Percentiles rank a stretch among this genome's conserved stretches.
Evolutionary conservation across 2,888 invertebrate genomes (phyloP).

Genomic region (Ethmia dodecea): DNA sequence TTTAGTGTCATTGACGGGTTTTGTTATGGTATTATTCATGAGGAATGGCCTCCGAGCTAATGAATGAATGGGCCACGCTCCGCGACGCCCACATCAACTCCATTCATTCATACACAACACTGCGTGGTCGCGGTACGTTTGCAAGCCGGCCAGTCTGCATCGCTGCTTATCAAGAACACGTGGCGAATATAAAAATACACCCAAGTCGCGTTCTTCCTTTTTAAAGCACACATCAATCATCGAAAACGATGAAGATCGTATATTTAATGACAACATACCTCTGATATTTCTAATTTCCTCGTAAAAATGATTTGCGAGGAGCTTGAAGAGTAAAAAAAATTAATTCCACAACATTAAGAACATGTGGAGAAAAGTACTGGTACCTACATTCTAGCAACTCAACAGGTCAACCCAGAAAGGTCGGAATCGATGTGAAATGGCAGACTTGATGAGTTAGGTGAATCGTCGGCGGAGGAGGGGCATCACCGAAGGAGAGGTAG

Average conservation of each 20-base stretch:
- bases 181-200: too few species aligned
- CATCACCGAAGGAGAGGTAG: slow-evolving; percentile 34
- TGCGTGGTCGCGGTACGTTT: slow-evolving; percentile 54
- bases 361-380: too few species aligned
- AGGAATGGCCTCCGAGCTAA: slow-evolving; percentile 67
- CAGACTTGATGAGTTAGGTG: slow-evolving; percentile 48
- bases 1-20: slow-evolving; percentile 56
- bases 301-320: too few species aligned
- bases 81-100: slow-evolving; percentile 58
- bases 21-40: slow-evolving; percentile 70
- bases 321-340: too few species aligned
- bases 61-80: slow-evolving; percentile 63
- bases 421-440: slow-evolving; percentile 59
- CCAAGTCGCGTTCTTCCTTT: too few species aligned
- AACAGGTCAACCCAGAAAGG: slow-evolving; percentile 52
- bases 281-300: too few species aligned
- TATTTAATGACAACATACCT: too few species aligned
- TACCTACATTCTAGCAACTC: too few species aligned
- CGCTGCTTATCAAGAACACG: slow-evolving; percentile 1
- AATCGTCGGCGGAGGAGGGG: slow-evolving; percentile 27
- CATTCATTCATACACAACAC: slow-evolving; percentile 68
- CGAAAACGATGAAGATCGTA: too few species aligned
- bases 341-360: too few species aligned
- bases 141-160: slow-evolving; percentile 28
- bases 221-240: too few species aligned